A percentile compares a stretch with the other conserved stretches of the same genome.
phyloP scores from a whole-genome alignment of 2,888 invertebrate genomes.

The Rhogogaster chlorosoma region DNA sequence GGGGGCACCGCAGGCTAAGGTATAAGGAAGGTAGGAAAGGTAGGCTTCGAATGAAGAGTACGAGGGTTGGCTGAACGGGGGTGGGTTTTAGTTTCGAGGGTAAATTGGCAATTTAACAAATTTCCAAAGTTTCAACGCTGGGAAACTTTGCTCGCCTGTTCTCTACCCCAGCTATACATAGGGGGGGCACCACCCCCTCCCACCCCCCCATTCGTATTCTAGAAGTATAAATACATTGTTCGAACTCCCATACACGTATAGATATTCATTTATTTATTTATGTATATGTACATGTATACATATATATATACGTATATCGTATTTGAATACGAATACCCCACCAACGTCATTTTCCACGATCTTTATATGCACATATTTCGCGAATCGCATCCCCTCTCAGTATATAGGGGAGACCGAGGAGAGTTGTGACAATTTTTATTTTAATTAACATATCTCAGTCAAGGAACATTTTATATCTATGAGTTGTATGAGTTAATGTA shows the following conservation, averaged over 20 bases:
- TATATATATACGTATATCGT: not conserved
- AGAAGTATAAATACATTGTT: constrained; percentile 18
- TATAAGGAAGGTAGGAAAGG: not conserved
- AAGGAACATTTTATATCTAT: no score
- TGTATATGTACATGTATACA: not conserved
- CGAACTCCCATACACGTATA: not conserved
- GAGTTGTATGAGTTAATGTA: no score
- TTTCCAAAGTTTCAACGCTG: constrained; percentile 71
- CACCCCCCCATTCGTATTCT: not conserved
- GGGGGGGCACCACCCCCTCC: not conserved
- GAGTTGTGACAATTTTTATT: no score
- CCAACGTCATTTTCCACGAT: not conserved
- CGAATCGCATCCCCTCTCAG: not conserved
- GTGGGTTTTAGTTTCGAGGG: constrained; percentile 71
- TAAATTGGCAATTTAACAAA: constrained; percentile 77
- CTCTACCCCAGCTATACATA: not conserved
- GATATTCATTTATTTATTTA: not conserved
- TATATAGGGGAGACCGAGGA: no score
- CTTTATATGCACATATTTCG: not conserved
- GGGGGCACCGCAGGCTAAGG: constrained; percentile 35
- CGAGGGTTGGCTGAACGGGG: constrained; percentile 54
- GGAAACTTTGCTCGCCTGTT: constrained; percentile 64
- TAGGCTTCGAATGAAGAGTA: not conserved
- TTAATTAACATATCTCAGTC: no score
- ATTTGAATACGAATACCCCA: not conserved